These are phyloP conservation scores for Ochotona princeps DNA, from an alignment of 2,113 vertebrate genomes.

Conservation along the genomic window DNA sequence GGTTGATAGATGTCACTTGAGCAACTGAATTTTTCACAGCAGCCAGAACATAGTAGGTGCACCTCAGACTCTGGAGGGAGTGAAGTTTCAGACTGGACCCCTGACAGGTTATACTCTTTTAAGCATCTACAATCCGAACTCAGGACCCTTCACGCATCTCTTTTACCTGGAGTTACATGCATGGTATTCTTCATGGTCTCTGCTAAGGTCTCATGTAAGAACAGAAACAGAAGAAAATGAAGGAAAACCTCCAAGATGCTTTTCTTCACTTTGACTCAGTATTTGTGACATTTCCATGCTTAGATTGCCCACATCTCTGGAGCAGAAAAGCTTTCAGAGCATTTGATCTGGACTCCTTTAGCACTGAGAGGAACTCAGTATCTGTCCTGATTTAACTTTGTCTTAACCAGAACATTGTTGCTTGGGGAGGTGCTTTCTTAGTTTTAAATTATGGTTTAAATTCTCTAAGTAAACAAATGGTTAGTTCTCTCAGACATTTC, in stretches of 20 bases:
- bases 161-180: neutral
- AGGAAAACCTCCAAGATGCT: neutral
- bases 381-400: neutral
- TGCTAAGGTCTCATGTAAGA: accelerated
- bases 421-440: neutral
- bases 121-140: neutral
- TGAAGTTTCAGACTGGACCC: no score
- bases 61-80: neutral
- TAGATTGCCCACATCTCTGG: accelerated
- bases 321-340: neutral
- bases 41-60: no score
- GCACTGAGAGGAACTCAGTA: no score
- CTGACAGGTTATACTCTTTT: neutral
- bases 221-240: neutral
- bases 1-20: no score
- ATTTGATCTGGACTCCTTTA: neutral
- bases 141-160: neutral
- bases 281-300: neutral
- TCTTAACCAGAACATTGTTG: neutral
- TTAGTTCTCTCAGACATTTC: neutral
- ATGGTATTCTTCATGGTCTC: neutral
- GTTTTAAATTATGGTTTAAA: neutral
- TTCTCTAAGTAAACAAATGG: neutral
- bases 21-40: no score
- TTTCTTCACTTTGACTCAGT: neutral